Percentiles rank a stretch among this genome's conserved stretches.
These are phyloP conservation scores for Caenorhabditis sp. DNA, from an alignment of 2,888 invertebrate genomes.

Conservation along the genomic window DNA sequence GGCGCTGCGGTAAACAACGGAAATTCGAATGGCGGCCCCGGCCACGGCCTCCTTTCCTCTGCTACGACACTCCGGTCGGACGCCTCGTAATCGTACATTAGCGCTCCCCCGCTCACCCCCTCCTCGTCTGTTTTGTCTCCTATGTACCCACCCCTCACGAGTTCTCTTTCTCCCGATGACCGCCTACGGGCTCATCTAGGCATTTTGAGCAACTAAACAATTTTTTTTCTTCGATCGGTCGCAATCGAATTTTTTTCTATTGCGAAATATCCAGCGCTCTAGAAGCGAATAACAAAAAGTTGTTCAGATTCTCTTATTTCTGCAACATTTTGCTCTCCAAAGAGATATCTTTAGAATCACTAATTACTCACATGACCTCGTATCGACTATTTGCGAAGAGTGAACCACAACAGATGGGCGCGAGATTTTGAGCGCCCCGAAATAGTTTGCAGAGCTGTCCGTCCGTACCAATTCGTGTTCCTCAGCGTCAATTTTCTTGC, in stretches of 20 bases:
- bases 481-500: neutral
- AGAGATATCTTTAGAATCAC: constrained; percentile 31
- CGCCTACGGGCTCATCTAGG: constrained; percentile 20
- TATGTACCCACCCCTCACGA: constrained; percentile 9
- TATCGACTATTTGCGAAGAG: constrained; percentile 26
- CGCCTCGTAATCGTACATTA: constrained; percentile 24
- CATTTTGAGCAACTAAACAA: constrained; percentile 1
- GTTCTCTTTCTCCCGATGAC: constrained; percentile 28
- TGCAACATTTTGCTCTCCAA: neutral
- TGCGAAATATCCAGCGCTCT: constrained; percentile 36
- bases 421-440: constrained; percentile 1
- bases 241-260: constrained; percentile 12
- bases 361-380: constrained; percentile 51
- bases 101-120: neutral
- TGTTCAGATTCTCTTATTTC: neutral
- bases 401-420: constrained; percentile 15
- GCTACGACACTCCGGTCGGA: constrained; percentile 50
- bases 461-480: neutral
- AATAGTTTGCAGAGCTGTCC: constrained; percentile 18
- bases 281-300: no score
- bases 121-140: constrained; percentile 15
- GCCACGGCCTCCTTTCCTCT: no score
- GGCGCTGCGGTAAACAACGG: constrained; percentile 10
- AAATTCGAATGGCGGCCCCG: neutral
- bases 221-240: neutral